These are phyloP conservation scores for Lepidostoma basale DNA, from an alignment of 1,140 invertebrate species.

Conservation along the genomic window DNA sequence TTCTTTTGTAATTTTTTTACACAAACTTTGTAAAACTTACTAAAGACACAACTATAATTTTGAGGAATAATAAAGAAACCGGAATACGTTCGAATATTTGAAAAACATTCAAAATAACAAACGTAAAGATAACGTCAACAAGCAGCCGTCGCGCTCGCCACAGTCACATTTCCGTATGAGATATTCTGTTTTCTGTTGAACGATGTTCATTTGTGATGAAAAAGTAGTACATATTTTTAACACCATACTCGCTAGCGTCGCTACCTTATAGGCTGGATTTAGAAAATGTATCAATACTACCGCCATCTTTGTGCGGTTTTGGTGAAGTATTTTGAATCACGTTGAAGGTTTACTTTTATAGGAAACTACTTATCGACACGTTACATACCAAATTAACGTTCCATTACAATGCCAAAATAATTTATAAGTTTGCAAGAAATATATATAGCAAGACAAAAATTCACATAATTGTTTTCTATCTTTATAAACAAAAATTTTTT, in stretches of 20 bases:
- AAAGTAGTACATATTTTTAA: slow-evolving; percentile 6
- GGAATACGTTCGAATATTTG: slow-evolving; percentile 26
- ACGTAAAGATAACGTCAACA: slow-evolving; percentile 18
- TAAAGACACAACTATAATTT: slow-evolving; percentile 26
- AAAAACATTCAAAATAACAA: slow-evolving; percentile 33
- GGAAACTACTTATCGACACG: too few relatives aligned
- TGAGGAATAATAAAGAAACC: slow-evolving; percentile 6
- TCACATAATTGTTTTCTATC: too few relatives aligned
- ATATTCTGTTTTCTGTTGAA: neutral
- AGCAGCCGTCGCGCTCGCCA: slow-evolving; percentile 14
- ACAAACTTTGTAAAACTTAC: slow-evolving; percentile 29
- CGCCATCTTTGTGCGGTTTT: slow-evolving; percentile 14
- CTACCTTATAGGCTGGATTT: neutral
- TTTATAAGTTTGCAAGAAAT: too few relatives aligned
- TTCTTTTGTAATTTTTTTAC: slow-evolving; percentile 26
- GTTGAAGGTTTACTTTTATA: too few relatives aligned
- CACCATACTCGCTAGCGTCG: slow-evolving; percentile 15
- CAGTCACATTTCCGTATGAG: slow-evolving; percentile 34
- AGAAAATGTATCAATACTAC: neutral
- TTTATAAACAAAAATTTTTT: too few relatives aligned
- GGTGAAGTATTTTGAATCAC: too few relatives aligned
- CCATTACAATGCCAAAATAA: too few relatives aligned
- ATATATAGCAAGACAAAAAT: too few relatives aligned
- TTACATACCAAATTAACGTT: too few relatives aligned
- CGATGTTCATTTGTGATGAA: slow-evolving; percentile 8